Evolutionary conservation across 2,888 invertebrate genomes (phyloP), one percentile per base, ranked within the genome.

Genomic region (Pseudolycoriella hygida): DNA sequence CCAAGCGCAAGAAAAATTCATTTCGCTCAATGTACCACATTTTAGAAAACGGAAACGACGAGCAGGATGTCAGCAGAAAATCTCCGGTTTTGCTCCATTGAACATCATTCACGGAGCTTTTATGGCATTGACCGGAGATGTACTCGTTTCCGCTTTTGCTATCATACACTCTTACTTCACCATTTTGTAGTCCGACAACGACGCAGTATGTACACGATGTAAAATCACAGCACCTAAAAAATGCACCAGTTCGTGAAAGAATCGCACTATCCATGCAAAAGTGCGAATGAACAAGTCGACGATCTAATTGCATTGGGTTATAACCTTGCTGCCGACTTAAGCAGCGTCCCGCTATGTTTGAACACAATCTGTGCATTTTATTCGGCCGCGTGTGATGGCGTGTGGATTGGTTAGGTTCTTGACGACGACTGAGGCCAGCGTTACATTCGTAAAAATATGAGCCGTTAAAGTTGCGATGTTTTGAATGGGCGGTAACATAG

Each of bases 331-430:
- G 67, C 42, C 76, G 64, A 49, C 72, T 66, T 19, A 72, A 69
- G 48, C 71, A 61, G 37, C 84, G 65, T 45, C 78, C 69, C 2
- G 80, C 74, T 48, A 87, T 73, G 68, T 86, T 90, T n/a, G 69
- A 64, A 12, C 81, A 78, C 45, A 58, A 58, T 46, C 57, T 61
- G 8, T 56, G 50, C 12, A 56, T 48, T 25, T 62, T 59, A 47
- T 60, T 64, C 44, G 78, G 76, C 55, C 77, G 75, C 0, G 85
- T 84, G 64, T 89, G 6, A 90, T 69, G n/a, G 94, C 84, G 67
- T 98, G 98, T 64, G 98, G 97, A 67, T 93, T 92, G 54, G 92
- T 84, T 44, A 97, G 72, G 67, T 96, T 97, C 64, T 96, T 94
- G 0, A 89, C 92, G 51, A 97, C 88, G 57, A 98, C 94, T 40